Conservation (phyloP, 2,113 vertebrate species). For the Aleadryas rufinucha region DNA sequence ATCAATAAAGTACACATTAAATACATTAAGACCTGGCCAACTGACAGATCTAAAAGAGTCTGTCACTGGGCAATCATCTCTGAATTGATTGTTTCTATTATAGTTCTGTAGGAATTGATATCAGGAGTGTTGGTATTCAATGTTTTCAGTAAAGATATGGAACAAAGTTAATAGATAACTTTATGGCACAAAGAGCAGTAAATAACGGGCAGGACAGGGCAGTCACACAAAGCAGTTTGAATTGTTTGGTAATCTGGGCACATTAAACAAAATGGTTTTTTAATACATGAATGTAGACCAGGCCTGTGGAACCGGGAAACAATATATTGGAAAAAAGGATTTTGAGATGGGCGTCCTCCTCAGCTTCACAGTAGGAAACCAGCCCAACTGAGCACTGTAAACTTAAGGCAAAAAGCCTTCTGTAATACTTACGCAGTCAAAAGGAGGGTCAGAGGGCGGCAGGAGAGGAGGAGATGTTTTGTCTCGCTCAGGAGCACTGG, state of each 20-base stretch:
- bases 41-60: slow-evolving; percentile 36
- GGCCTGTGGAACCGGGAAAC: background rate
- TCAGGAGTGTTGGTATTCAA: slow-evolving; percentile 37
- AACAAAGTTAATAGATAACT: slow-evolving; percentile 57
- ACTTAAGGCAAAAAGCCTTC: background rate
- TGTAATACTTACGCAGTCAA: background rate
- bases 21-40: slow-evolving; percentile 55
- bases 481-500: background rate
- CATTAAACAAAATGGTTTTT: background rate
- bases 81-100: slow-evolving; percentile 27
- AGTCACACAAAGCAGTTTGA: background rate
- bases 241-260: slow-evolving; percentile 5
- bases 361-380: background rate
- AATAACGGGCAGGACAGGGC: background rate
- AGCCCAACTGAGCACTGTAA: background rate
- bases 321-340: background rate
- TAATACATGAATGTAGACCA: background rate
- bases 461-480: slow-evolving; percentile 2
- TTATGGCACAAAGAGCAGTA: slow-evolving; percentile 15
- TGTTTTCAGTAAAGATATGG: slow-evolving; percentile 22
- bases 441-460: background rate
- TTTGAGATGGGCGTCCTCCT: background rate
- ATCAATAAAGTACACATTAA: slow-evolving; percentile 48
- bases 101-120: slow-evolving; percentile 30
- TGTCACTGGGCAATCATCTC: slow-evolving; percentile 4